Conservation (phyloP, 2,113 vertebrate species). For the Gopherus evgoodei region DNA sequence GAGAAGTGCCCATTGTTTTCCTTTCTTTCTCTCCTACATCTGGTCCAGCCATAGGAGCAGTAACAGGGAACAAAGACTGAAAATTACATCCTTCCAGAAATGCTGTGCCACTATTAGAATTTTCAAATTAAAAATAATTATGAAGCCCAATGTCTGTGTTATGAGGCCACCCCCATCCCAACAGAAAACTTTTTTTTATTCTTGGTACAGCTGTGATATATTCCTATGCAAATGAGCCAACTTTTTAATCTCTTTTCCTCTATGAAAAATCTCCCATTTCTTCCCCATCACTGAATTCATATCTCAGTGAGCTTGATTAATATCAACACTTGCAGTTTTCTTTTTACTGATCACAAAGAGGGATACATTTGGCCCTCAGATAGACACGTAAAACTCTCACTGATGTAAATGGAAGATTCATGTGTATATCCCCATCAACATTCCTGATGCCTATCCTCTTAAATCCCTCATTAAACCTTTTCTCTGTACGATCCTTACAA, state of each 20-base stretch:
- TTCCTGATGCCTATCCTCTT: neutral
- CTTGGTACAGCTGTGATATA: slow-evolving; percentile 49
- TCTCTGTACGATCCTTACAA: neutral
- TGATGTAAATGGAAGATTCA: neutral
- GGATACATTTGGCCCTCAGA: neutral
- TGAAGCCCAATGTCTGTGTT: slow-evolving; percentile 6
- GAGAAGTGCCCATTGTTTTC: neutral
- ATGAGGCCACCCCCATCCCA: slow-evolving; percentile 28
- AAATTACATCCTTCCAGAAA: neutral
- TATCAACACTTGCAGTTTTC: neutral
- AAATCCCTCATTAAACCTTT: neutral
- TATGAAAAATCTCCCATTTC: slow-evolving; percentile 41
- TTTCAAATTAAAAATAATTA: slow-evolving; percentile 21
- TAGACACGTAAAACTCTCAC: neutral
- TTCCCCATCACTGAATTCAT: slow-evolving; percentile 7
- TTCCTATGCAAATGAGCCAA: slow-evolving; percentile 58
- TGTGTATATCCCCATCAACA: neutral
- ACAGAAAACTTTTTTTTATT: neutral
- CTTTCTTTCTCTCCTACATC: neutral
- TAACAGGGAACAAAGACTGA: neutral
- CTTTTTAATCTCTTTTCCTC: slow-evolving; percentile 28
- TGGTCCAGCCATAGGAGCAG: neutral
- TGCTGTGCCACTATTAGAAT: neutral
- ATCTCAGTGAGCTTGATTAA: neutral
- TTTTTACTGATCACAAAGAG: neutral